Percentiles rank a stretch among this genome's conserved stretches.
These are phyloP conservation scores for Brienomyrus longianalis DNA, from an alignment of 2,113 vertebrate species.

Conservation along the genomic window DNA sequence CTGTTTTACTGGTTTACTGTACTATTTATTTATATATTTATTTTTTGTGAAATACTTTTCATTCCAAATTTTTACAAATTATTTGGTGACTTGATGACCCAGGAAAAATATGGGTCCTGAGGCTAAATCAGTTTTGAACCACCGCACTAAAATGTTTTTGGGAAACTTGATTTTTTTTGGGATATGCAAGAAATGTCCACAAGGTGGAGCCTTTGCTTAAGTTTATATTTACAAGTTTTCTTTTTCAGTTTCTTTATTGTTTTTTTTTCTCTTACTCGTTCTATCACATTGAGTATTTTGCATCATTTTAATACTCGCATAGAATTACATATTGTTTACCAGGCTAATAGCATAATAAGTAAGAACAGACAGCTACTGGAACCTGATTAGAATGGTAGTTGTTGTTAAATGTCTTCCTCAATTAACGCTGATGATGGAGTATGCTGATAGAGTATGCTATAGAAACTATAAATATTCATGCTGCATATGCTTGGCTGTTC, in stretches of 20 bases:
- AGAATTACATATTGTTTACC: background rate
- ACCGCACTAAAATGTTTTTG: background rate
- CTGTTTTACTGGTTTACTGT: background rate
- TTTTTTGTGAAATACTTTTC: background rate
- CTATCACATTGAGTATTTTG: background rate
- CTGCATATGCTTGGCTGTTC: background rate
- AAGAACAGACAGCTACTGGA: slow-evolving; percentile 2
- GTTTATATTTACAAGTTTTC: background rate
- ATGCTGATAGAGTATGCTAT: background rate
- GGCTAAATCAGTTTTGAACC: background rate
- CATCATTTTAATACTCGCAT: background rate
- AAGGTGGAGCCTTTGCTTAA: slow-evolving; percentile 43
- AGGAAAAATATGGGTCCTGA: background rate
- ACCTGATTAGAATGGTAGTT: slow-evolving; percentile 13
- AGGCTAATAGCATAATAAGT: background rate
- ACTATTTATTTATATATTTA: background rate
- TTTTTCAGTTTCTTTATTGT: background rate
- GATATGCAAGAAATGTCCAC: slow-evolving; percentile 25
- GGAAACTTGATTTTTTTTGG: background rate
- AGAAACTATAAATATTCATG: slow-evolving; percentile 11
- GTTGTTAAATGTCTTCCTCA: slow-evolving; percentile 11
- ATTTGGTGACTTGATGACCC: background rate
- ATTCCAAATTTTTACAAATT: background rate
- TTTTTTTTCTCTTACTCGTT: background rate
- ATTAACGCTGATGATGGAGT: slow-evolving; percentile 13